A percentile compares a stretch with the other conserved stretches of the same genome.
Conservation (phyloP, 2,888 invertebrate genomes). For the Scaptomyza cyrtandrae region DNA sequence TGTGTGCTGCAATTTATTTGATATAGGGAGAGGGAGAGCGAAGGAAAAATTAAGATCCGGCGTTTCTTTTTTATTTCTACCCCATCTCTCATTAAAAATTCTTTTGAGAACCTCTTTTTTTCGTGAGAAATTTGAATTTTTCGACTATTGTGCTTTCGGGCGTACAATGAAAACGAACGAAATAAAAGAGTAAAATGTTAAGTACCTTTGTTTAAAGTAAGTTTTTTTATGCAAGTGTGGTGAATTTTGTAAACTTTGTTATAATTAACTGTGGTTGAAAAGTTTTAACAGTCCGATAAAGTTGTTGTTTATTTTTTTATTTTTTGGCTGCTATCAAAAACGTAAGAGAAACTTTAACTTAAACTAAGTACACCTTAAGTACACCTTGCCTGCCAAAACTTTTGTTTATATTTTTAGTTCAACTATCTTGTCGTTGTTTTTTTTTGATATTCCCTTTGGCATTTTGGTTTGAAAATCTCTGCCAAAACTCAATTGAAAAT, state of each 20-base stretch:
- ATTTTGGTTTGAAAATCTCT: slow-evolving; percentile 6
- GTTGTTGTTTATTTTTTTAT: background rate
- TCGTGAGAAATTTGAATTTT: slow-evolving; percentile 32
- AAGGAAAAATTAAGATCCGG: slow-evolving; percentile 22
- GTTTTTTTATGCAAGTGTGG: background rate
- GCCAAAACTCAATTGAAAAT: slow-evolving; percentile 39
- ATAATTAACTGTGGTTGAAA: background rate
- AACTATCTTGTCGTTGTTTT: background rate
- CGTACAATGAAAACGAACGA: background rate
- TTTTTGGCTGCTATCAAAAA: too few species aligned
- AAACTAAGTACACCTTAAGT: background rate
- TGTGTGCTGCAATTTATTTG: slow-evolving; percentile 12
- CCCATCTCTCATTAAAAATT: slow-evolving; percentile 22
- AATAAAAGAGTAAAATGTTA: background rate
- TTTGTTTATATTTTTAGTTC: background rate
- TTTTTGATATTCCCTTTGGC: background rate
- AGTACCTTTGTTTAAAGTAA: background rate
- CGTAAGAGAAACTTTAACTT: background rate
- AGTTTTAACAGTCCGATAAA: background rate
- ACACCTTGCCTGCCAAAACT: background rate
- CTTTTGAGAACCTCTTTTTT: slow-evolving; percentile 12
- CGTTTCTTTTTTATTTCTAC: slow-evolving; percentile 14
- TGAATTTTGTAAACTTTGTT: background rate
- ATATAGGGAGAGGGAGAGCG: background rate
- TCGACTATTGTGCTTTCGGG: background rate